Percentiles rank a stretch among this genome's conserved stretches.
These are phyloP conservation scores for Spisula subtruncata DNA, from an alignment of 2,888 invertebrate genomes.

Conservation along the genomic window DNA sequence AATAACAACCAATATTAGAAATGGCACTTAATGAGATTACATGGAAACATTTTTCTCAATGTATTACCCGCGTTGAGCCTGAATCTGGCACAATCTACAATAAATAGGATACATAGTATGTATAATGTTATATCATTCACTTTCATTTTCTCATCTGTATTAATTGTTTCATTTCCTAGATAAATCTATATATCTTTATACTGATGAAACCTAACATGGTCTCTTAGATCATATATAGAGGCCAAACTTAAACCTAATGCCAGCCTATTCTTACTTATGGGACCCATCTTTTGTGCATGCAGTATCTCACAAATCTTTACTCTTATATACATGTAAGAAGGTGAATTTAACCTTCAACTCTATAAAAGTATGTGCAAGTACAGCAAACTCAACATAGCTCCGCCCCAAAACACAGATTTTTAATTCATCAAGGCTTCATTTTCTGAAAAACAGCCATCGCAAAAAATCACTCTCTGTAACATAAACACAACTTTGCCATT, in stretches of 20 bases:
- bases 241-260: neutral
- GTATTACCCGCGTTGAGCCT: constrained; percentile 35
- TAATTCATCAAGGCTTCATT: neutral
- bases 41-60: constrained; percentile 25
- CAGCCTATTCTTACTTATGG: no score
- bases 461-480: neutral
- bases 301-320: no score
- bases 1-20: constrained; percentile 24
- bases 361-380: no score
- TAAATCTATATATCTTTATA: neutral
- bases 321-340: no score
- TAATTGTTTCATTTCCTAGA: neutral
- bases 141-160: neutral
- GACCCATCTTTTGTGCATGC: no score
- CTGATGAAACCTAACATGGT: neutral
- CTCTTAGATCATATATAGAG: neutral
- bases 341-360: no score
- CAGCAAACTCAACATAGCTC: neutral
- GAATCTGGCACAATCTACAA: constrained; percentile 33
- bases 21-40: constrained; percentile 4
- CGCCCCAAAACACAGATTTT: neutral
- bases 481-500: neutral
- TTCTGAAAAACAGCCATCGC: neutral
- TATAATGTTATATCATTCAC: neutral
- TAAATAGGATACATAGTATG: constrained; percentile 8